These are phyloP conservation scores for Galeruca laticollis DNA, from an alignment of 2,888 invertebrate genomes.

Conservation along the genomic window DNA sequence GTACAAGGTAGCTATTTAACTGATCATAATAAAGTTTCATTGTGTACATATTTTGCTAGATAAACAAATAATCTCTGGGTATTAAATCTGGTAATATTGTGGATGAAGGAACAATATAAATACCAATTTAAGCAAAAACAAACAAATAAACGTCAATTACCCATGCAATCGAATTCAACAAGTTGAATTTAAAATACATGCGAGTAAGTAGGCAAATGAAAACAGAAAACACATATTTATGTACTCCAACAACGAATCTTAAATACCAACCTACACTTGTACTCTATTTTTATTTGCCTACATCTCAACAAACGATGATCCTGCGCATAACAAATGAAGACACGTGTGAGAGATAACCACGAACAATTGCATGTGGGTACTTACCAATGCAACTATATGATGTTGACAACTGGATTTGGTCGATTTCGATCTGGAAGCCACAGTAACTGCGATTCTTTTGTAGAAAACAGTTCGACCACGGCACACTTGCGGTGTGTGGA, in stretches of 20 bases:
- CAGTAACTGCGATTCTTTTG: conserved; percentile 44
- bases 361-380: conserved; percentile 60
- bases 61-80: too few relatives aligned
- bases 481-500: conserved; percentile 27
- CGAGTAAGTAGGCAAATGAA: conserved; percentile 11
- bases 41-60: too few relatives aligned
- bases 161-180: conserved; percentile 8
- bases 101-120: background rate
- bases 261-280: conserved; percentile 8
- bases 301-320: conserved; percentile 58
- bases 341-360: conserved; percentile 58
- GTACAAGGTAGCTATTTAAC: too few relatives aligned
- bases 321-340: conserved; percentile 58
- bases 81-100: background rate
- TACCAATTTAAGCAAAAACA: background rate
- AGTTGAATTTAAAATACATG: conserved; percentile 22
- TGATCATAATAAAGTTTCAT: too few relatives aligned
- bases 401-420: conserved; percentile 63
- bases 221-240: conserved; percentile 9
- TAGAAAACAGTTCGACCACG: conserved; percentile 22
- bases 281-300: conserved; percentile 39
- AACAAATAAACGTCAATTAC: background rate
- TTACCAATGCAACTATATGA: conserved; percentile 58
- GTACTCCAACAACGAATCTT: conserved; percentile 3
- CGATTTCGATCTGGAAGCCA: conserved; percentile 60